Evolutionary conservation across 2,797 vertebrate species (phyloP).

Genomic region (Acanthurus leucopareius): DNA sequence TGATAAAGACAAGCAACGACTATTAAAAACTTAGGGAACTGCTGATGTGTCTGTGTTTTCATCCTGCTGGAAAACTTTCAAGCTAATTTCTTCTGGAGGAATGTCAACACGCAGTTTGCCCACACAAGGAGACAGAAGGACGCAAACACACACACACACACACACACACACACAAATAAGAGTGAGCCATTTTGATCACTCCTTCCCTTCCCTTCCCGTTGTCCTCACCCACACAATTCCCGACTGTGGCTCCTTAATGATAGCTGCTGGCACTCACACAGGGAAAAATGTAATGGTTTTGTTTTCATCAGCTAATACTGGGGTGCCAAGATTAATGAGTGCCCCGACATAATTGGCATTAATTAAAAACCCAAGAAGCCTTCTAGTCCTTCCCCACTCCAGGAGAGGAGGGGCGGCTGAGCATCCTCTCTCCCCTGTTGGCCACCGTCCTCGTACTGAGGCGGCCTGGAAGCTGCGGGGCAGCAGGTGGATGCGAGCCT

Average conservation of each 20-base stretch:
- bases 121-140: slow-evolving; percentile 15
- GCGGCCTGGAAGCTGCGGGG: slow-evolving; percentile 52
- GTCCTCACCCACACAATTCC: slow-evolving; percentile 71
- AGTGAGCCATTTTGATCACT: slow-evolving; percentile 61
- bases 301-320: slow-evolving; percentile 82
- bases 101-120: slow-evolving; percentile 20
- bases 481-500: slow-evolving; percentile 67
- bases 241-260: slow-evolving; percentile 73
- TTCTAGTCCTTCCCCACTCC: slow-evolving; percentile 61
- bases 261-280: slow-evolving; percentile 75
- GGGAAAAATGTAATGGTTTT: slow-evolving; percentile 73
- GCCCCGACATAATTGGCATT: slow-evolving; percentile 79
- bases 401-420: slow-evolving; percentile 46
- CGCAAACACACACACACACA: slow-evolving; percentile 27
- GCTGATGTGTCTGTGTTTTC: slow-evolving; percentile 23
- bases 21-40: neutral
- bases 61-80: slow-evolving; percentile 13
- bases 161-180: slow-evolving; percentile 34
- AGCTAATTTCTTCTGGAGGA: slow-evolving; percentile 19
- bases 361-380: slow-evolving; percentile 81
- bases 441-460: slow-evolving; percentile 48
- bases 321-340: slow-evolving; percentile 82
- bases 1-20: slow-evolving; percentile 32
- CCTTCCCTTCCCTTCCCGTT: slow-evolving; percentile 43
- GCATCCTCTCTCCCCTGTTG: slow-evolving; percentile 43